Conservation (phyloP, 1,140 invertebrate genomes). For the Heliconius hermathena region DNA sequence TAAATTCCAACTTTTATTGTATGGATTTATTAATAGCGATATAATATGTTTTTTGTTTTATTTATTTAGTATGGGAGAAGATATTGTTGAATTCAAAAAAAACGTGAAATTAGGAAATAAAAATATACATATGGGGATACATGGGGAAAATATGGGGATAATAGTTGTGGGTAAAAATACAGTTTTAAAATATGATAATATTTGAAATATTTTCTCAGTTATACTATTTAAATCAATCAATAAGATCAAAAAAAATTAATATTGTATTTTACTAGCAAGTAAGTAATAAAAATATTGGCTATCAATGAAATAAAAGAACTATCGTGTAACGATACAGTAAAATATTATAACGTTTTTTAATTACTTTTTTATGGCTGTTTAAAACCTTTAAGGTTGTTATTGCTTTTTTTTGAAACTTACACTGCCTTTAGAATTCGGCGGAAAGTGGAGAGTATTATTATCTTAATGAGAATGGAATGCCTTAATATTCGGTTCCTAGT, state of each 20-base stretch:
- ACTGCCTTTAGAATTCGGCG: neutral
- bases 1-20: neutral
- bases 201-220: no score
- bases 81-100: neutral
- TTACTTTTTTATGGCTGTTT: neutral
- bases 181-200: no score
- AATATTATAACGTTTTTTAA: neutral
- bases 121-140: no score
- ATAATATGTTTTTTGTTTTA: neutral
- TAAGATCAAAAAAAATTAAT: no score
- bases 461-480: neutral
- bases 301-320: neutral
- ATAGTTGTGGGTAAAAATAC: no score
- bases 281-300: neutral
- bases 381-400: neutral
- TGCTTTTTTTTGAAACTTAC: neutral
- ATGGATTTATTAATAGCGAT: neutral
- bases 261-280: no score
- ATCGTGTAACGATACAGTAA: neutral
- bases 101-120: no score
- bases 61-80: no score
- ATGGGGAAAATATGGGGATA: no score
- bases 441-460: neutral
- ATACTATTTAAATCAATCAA: no score
- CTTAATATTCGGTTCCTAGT: no score